These are phyloP conservation scores for Bombyx mandarina DNA, from an alignment of 1,140 invertebrate species.

Conservation along the genomic window DNA sequence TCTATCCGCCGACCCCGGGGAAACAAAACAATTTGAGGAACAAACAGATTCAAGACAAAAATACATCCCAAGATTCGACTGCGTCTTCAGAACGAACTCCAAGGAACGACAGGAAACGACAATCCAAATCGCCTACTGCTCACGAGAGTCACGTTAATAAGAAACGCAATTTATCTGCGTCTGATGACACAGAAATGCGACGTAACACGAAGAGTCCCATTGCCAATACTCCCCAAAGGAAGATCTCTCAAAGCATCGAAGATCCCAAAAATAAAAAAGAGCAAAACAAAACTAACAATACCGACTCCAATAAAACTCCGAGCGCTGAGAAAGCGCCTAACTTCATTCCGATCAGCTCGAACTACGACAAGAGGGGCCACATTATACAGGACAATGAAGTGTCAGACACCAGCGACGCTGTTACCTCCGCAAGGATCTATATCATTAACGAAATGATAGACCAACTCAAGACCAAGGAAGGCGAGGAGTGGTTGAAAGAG, in stretches of 20 bases:
- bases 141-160: slow-evolving; percentile 44
- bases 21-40: slow-evolving; percentile 8
- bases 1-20: slow-evolving; percentile 24
- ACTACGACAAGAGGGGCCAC: slow-evolving; percentile 48
- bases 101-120: slow-evolving; percentile 17
- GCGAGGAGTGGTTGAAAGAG: slow-evolving; percentile 47
- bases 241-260: slow-evolving; percentile 24
- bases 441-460: slow-evolving; percentile 57
- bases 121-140: slow-evolving; percentile 50
- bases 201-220: slow-evolving; percentile 23
- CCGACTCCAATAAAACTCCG: neutral
- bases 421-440: slow-evolving; percentile 60
- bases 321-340: slow-evolving; percentile 27
- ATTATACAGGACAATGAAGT: slow-evolving; percentile 63
- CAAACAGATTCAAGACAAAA: slow-evolving; percentile 17
- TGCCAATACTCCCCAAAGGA: slow-evolving; percentile 21
- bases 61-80: slow-evolving; percentile 16
- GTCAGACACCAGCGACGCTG: slow-evolving; percentile 50
- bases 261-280: slow-evolving; percentile 14
- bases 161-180: slow-evolving; percentile 31
- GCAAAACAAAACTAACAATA: slow-evolving; percentile 16
- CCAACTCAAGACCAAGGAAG: slow-evolving; percentile 59
- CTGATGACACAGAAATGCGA: slow-evolving; percentile 19
- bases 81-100: slow-evolving; percentile 10
- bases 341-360: slow-evolving; percentile 35